Conservation (phyloP, 1,140 invertebrate genomes). For the Vanessa tameamea region DNA sequence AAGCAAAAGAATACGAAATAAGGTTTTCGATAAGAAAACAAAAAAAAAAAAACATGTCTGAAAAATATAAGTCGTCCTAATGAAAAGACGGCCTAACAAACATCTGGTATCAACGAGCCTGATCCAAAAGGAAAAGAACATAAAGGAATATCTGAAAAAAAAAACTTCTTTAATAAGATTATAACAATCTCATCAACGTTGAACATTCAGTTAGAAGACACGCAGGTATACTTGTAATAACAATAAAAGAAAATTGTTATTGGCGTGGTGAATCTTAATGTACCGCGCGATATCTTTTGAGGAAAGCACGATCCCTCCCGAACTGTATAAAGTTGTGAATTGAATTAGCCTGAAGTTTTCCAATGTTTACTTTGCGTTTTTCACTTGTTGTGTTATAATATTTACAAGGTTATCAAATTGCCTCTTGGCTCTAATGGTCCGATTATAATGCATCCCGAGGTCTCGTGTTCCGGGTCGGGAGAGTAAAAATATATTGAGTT, state of each 20-base stretch:
- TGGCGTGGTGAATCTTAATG: conserved; percentile 20
- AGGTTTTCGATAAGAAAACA: too few species aligned
- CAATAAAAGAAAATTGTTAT: conserved; percentile 26
- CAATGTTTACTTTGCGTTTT: neutral
- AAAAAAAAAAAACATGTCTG: too few species aligned
- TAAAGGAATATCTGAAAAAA: neutral
- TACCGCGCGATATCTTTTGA: conserved; percentile 14
- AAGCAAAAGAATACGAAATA: too few species aligned
- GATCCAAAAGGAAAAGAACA: too few species aligned
- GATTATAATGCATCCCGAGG: too few species aligned
- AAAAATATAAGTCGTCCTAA: too few species aligned
- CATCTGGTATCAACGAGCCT: too few species aligned
- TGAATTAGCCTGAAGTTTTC: neutral
- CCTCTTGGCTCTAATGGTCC: neutral
- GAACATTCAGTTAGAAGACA: conserved; percentile 13
- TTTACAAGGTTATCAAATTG: neutral
- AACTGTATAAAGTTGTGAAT: conserved; percentile 12
- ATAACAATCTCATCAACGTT: neutral
- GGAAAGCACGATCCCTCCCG: conserved; percentile 2
- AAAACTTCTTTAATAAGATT: neutral
- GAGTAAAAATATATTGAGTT: too few species aligned
- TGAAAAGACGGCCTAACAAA: too few species aligned
- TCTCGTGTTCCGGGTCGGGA: too few species aligned
- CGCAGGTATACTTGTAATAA: conserved; percentile 23
- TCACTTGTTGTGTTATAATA: neutral